phyloP scores from a whole-genome alignment of 1,140 invertebrate genomes.

The Drosophila kikkawai region DNA sequence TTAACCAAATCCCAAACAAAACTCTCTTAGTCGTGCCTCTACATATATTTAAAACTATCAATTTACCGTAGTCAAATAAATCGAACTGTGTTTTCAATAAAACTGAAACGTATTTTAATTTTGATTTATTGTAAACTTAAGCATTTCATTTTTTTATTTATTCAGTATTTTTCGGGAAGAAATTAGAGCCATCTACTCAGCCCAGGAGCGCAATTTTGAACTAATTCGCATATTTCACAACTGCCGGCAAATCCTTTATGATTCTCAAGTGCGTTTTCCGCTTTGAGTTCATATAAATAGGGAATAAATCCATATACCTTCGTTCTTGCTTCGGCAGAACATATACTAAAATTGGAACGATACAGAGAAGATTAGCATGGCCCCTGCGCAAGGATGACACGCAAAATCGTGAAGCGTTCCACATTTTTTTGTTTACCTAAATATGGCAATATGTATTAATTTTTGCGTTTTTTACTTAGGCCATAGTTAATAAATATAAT shows the following conservation, averaged over 20 bases:
- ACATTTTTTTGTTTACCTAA: too few species aligned
- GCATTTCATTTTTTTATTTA: not conserved
- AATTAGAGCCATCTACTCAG: not conserved
- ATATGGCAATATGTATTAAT: too few species aligned
- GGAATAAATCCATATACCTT: not conserved
- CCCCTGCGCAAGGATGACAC: too few species aligned
- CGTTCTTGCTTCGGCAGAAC: slow-evolving; percentile 91
- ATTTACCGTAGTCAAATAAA: slow-evolving; percentile 66
- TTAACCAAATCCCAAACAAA: slow-evolving; percentile 46
- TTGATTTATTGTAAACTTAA: not conserved
- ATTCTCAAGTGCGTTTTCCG: slow-evolving; percentile 62
- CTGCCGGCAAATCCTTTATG: slow-evolving; percentile 10
- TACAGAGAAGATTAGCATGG: slow-evolving; percentile 91
- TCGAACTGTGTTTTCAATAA: slow-evolving; percentile 68
- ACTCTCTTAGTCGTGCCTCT: slow-evolving; percentile 77
- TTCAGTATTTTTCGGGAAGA: not conserved
- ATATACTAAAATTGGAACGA: slow-evolving; percentile 95
- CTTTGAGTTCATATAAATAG: slow-evolving; percentile 34
- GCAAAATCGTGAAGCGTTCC: too few species aligned
- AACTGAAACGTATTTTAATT: not conserved
- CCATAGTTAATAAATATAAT: too few species aligned
- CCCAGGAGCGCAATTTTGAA: not conserved
- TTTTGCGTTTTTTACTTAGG: too few species aligned
- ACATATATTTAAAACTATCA: slow-evolving; percentile 60
- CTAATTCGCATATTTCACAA: not conserved